Conservation (phyloP, 2,888 invertebrate species). For the Melanargia galathea region DNA sequence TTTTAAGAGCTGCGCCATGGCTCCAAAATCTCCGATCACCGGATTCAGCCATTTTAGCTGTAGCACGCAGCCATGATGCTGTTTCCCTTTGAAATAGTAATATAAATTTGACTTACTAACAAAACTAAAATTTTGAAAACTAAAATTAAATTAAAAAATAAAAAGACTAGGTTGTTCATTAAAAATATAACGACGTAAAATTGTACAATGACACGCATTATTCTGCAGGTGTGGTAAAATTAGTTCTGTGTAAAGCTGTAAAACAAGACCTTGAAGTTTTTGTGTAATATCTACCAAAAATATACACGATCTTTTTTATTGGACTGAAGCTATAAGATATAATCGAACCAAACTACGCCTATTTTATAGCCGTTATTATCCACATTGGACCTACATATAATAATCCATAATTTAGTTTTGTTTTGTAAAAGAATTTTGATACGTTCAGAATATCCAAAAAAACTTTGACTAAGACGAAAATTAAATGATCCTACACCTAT, state of each 20-base stretch:
- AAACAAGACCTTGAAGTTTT: conserved; percentile 23
- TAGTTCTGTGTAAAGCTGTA: conserved; percentile 4
- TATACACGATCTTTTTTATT: conserved; percentile 9
- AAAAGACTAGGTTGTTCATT: background rate
- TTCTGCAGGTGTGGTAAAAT: conserved; percentile 1
- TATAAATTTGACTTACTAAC: too few relatives aligned
- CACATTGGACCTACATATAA: conserved; percentile 5
- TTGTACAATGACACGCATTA: background rate
- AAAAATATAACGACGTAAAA: background rate
- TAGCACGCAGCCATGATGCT: too few relatives aligned
- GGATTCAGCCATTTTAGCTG: too few relatives aligned
- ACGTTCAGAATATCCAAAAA: background rate
- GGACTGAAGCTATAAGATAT: conserved; percentile 2
- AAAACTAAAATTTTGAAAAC: too few relatives aligned
- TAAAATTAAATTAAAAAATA: too few relatives aligned
- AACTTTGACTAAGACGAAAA: background rate
- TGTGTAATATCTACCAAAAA: conserved; percentile 14
- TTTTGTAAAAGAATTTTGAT: background rate
- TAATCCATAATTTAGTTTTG: conserved; percentile 15
- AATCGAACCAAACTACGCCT: conserved; percentile 10
- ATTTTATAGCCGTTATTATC: conserved; percentile 13
- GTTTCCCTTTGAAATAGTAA: too few relatives aligned
- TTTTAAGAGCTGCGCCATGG: too few relatives aligned
- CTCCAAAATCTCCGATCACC: too few relatives aligned
- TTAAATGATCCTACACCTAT: too few relatives aligned